Base-by-base conservation (phyloP, 1,140 invertebrate species). In the Odontomachus brunneus region DNA sequence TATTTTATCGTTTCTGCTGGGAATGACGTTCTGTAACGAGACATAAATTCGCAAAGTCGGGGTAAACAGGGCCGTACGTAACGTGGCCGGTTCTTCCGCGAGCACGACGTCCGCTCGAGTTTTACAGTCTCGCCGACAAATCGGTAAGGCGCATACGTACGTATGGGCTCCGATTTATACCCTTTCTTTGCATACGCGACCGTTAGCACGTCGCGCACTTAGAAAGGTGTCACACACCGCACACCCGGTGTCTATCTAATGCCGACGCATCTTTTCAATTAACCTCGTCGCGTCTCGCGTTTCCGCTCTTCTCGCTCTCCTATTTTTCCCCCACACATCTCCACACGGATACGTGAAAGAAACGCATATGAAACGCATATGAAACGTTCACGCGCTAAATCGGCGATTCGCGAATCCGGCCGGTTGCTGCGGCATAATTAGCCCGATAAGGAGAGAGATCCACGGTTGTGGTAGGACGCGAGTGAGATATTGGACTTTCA, bases 41-140 rank as follows among this genome's bases (percentile, higher is more conserved):
- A 93, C 90, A 92, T 93, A 93, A 93, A 93, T 93, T 93, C 86
- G 85, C 84, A 84, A 88, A 88, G 84, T 88, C 83, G 88, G 88
- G 83, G 92, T 93, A 93, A 93, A 93, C 93, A 93, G 91, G 91
- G 84, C 90, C 91, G 90, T 93, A 92, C 89, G 91, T 93, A 93
- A 93, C 92, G 89, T 86, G 85, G 74, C 67, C 84, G 87, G 84
- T 84, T 88, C 88, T 89, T 88, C 89, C 89, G 85, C 86, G 85
- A 83, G 75, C 82, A 90, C 80, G 75, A 86, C 88, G 86, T 88
- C 87, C 89, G 81, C 84, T 78, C 82, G 85, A 87, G 88, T 90
- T n/a, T 91, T 91, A 89, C 88, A 87, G 88, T 83, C 87, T 73
- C 83, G 82, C 72, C 82, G 84, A 86, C 87, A 88, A 90, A 90